Evolutionary conservation across 2,797 vertebrate genomes (phyloP), one percentile per base, ranked within the genome.

Genomic region (Paratrypauchen microcephalus): DNA sequence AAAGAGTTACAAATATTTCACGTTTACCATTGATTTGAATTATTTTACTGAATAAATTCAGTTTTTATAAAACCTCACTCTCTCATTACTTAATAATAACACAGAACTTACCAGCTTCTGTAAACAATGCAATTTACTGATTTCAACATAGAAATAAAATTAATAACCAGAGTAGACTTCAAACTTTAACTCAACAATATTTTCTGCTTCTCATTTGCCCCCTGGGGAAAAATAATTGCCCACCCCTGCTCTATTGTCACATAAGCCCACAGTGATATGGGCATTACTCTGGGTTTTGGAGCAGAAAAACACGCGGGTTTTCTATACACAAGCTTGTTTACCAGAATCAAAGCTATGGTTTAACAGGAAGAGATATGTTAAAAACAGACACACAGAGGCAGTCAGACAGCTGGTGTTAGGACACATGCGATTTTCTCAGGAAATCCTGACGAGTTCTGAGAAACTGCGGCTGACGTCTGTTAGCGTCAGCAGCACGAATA

Each of bases 381-480:
- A 11, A 63, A 47, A 64, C 61, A 64, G 61, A 62, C 59, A 62
- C 12, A 24, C 39, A 63, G 65, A 72, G 75, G 23, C 39, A 45
- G 21, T 8, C 11, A 28, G 70, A 70, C 62, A 73, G 77, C 72
- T 76, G 75, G 60, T 68, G 80, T 65, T 75, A 65, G 82, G 79
- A 72, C 81, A 78, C 81, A 75, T 50, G 79, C 70, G 84, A 74
- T 70, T 80, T 89, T 91, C 87, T 79, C 73, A 76, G 82, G 87
- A 91, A 91, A 87, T 86, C 75, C 83, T 63, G 69, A 61, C 23
- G 74, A 90, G 77, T 92, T 92, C 89, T 89, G 69, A 92, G 91
- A 91, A 92, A 80, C 79, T 70, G 83, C 78, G 57, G 77, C 77
- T 87, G 81, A 89, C 83, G 86, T 86, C 74, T 83, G 80, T 68